Conservation (phyloP, 2,888 invertebrate genomes). For the Melitaea athalia region DNA sequence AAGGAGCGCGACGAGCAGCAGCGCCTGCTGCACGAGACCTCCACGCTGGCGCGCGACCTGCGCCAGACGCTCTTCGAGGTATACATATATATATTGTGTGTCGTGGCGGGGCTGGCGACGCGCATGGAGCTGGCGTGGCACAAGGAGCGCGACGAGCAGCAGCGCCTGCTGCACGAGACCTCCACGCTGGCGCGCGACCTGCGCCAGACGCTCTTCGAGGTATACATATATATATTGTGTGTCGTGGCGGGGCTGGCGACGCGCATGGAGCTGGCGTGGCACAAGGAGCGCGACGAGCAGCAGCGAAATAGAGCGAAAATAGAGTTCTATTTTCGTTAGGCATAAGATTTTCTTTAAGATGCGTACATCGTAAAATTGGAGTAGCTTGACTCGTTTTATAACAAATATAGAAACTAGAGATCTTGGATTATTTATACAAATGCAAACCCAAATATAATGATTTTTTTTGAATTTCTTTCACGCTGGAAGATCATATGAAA, state of each 20-base stretch:
- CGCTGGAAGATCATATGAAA: too few species aligned
- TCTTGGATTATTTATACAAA: too few species aligned
- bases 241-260: constrained; percentile 92
- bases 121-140: constrained; percentile 96
- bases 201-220: constrained; percentile 92
- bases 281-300: constrained; percentile 95
- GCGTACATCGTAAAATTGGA: too few species aligned
- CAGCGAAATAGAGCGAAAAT: too few species aligned
- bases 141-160: constrained; percentile 95
- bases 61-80: constrained; percentile 92
- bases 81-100: too few species aligned
- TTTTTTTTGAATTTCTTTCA: too few species aligned
- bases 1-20: constrained; percentile 96
- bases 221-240: too few species aligned
- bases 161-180: constrained; percentile 93
- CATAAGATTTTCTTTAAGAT: too few species aligned
- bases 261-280: constrained; percentile 95
- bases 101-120: constrained; percentile 89
- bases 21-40: constrained; percentile 93
- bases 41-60: constrained; percentile 92
- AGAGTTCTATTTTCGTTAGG: too few species aligned
- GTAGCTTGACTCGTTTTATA: not conserved
- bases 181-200: constrained; percentile 94
- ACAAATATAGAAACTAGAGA: too few species aligned
- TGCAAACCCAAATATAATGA: too few species aligned